Conservation (phyloP, 2,888 invertebrate species). For the Drosophila picticornis region DNA sequence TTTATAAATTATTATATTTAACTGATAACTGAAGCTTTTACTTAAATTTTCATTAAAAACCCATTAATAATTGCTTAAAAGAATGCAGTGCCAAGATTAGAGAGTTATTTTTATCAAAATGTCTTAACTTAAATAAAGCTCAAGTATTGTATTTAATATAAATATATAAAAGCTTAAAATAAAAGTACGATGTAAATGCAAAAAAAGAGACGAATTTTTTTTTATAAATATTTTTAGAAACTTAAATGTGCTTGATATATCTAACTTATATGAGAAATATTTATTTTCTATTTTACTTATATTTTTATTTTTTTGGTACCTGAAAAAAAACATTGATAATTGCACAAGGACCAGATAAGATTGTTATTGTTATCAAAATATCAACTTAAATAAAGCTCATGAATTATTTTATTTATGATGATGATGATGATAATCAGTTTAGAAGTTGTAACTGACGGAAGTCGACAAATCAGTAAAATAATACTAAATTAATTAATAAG, state of each 20-base stretch:
- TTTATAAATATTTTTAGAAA: background rate
- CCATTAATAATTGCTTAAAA: conserved; percentile 4
- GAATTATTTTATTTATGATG: background rate
- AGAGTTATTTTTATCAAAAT: conserved; percentile 19
- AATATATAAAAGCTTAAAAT: background rate
- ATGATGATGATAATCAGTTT: background rate
- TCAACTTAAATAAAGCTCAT: background rate
- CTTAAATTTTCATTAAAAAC: background rate
- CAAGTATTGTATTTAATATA: background rate
- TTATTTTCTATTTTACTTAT: too few species aligned
- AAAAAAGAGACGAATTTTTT: too few species aligned
- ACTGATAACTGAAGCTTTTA: background rate
- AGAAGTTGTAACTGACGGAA: background rate
- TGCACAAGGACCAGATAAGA: background rate
- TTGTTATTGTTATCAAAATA: background rate
- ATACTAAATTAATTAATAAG: background rate
- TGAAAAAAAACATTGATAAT: background rate
- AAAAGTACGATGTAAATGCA: background rate
- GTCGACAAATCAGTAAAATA: background rate
- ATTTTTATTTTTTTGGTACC: background rate
- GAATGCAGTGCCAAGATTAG: conserved; percentile 17
- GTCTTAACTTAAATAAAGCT: conserved; percentile 3
- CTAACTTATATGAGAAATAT: background rate
- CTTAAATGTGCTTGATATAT: background rate
- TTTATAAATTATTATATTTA: background rate